Evolutionary conservation across 2,888 invertebrate species (phyloP).

Genomic region (Dolomedes plantarius): DNA sequence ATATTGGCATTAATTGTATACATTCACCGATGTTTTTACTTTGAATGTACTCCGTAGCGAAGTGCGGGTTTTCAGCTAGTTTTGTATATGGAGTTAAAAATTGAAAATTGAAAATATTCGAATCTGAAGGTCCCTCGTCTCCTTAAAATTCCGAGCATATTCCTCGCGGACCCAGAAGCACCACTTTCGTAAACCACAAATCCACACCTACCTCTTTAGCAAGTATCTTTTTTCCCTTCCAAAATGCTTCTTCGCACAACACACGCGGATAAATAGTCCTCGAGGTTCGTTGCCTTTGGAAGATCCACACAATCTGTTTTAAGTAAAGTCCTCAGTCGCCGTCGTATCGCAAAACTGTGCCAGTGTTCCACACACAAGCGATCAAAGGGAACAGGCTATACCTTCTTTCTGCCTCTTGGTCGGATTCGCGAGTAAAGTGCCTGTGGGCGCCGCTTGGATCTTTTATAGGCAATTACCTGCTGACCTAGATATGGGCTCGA

Average conservation of each 20-base stretch:
- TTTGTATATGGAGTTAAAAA: too few species aligned
- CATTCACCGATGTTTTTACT: too few species aligned
- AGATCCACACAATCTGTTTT: background rate
- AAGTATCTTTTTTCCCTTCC: too few species aligned
- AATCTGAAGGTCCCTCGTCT: too few species aligned
- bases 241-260: background rate
- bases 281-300: background rate
- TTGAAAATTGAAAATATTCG: too few species aligned
- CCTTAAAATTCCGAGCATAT: too few species aligned
- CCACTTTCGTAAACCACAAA: too few species aligned
- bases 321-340: background rate
- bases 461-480: slow-evolving; percentile 70
- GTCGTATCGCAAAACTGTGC: background rate
- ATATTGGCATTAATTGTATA: too few species aligned
- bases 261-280: background rate
- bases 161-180: too few species aligned
- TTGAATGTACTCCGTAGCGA: too few species aligned
- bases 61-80: too few species aligned
- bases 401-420: background rate
- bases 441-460: slow-evolving; percentile 58
- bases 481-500: slow-evolving; percentile 27
- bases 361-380: background rate
- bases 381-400: background rate
- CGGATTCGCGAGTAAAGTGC: slow-evolving; percentile 32
- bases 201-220: too few species aligned